Conservation (phyloP, 2,113 vertebrate species). For the Anoura caudifer region DNA sequence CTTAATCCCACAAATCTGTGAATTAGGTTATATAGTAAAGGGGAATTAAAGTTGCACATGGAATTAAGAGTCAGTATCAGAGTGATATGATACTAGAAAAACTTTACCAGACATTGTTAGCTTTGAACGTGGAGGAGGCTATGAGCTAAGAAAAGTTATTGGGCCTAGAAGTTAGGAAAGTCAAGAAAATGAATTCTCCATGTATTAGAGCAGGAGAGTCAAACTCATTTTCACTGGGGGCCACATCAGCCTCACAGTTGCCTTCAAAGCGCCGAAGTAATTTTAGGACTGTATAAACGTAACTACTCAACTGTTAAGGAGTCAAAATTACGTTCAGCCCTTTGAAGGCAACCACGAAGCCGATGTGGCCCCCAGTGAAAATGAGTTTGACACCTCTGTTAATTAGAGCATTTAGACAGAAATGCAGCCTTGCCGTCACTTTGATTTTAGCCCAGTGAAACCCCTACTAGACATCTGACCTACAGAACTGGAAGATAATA, state of each 20-base stretch:
- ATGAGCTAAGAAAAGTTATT: background rate
- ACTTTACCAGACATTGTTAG: background rate
- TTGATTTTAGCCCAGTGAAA: background rate
- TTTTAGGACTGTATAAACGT: too few species aligned
- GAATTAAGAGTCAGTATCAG: background rate
- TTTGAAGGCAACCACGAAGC: too few species aligned
- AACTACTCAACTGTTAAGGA: too few species aligned
- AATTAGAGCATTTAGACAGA: background rate
- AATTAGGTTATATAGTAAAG: constrained; percentile 18
- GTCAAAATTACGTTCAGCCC: too few species aligned
- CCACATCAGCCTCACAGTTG: too few species aligned
- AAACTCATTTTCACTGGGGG: too few species aligned
- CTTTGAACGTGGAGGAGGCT: background rate
- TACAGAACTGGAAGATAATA: background rate
- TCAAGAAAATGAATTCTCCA: background rate
- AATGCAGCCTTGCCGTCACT: background rate
- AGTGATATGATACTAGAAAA: background rate
- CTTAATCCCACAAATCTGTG: background rate
- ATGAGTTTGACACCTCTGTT: too few species aligned
- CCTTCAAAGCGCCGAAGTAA: too few species aligned
- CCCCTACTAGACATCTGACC: background rate
- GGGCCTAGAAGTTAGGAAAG: background rate
- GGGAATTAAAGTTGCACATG: background rate
- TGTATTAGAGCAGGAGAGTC: too few species aligned
- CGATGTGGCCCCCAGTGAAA: too few species aligned